Base-by-base conservation (phyloP, 2,797 vertebrate genomes). In the Eupleurogrammus muticus region DNA sequence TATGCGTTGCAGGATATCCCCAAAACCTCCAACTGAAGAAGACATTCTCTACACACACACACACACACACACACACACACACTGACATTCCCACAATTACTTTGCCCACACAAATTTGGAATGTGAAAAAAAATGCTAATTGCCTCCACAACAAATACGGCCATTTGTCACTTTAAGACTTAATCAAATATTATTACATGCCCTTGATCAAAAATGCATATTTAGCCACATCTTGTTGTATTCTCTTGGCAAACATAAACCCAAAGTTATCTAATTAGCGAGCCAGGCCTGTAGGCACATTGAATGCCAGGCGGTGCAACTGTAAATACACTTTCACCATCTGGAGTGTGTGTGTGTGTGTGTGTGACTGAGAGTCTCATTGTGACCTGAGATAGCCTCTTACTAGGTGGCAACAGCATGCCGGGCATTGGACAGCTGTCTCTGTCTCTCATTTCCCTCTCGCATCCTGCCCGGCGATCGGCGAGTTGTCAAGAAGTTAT, bases 261-360 rank as follows among this genome's bases (percentile, higher is more conserved):
- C 70, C 42, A 57, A 32, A 66, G 50, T 72, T 70, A 72, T 72
- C 42, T 81, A 50, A 80, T 75, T 68, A 80, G 38, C 1, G 3
- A 62, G 51, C 19, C 17, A 23, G 50, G 51, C 62, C 67, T 72
- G 60, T 4, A 0, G 49, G 54, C 57, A 1, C 51, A 2, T 2
- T 17, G 57, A 35, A 35, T 44, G 47, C 64, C 68, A 67, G 58
- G 56, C 64, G 46, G 52, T 11, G 48, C 53, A 46, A 73, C 68
- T 73, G 75, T 75, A 80, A 75, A 76, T 82, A 81, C 71, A 57
- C 53, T 81, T 48, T 57, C 69, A 74, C 76, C 80, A 82, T 75
- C 83, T 84, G 81, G 63, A 73, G 61, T 9, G 55, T 20, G 73
- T 28, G 28, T 28, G 6, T 28, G 6, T 28, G 28, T 28, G 28